Evolutionary conservation across 2,888 invertebrate genomes (phyloP).

Genomic region (Noctua janthina): DNA sequence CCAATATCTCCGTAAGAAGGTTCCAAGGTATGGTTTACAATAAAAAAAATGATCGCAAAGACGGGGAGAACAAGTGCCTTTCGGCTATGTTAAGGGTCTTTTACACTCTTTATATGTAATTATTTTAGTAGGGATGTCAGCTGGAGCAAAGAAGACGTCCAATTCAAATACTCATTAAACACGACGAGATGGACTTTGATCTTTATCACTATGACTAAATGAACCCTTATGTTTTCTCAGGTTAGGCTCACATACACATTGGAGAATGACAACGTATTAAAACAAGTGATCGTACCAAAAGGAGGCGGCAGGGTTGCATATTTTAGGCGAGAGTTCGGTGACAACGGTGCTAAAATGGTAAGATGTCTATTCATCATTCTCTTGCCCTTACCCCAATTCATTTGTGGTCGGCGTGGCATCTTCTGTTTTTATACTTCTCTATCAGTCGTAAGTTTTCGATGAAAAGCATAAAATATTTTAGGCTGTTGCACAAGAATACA

Average conservation of each 20-base stretch:
- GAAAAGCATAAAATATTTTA: neutral
- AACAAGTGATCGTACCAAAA: constrained; percentile 75
- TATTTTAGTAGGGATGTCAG: neutral
- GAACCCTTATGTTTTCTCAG: constrained; percentile 53
- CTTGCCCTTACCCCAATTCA: neutral
- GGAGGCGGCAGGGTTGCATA: constrained; percentile 75
- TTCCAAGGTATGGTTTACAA: too few species aligned
- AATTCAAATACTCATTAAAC: constrained; percentile 4
- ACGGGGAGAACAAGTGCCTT: too few species aligned
- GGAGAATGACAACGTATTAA: constrained; percentile 79
- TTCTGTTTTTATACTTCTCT: too few species aligned
- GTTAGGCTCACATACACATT: constrained; percentile 76
- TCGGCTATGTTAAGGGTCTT: too few species aligned
- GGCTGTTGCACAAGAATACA: too few species aligned
- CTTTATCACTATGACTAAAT: neutral
- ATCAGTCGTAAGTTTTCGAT: neutral
- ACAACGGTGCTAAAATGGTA: constrained; percentile 80
- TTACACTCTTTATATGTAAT: too few species aligned
- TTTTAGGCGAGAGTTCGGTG: constrained; percentile 80
- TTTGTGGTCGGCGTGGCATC: neutral
- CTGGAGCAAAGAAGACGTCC: neutral
- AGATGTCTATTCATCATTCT: constrained; percentile 20
- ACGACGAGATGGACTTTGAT: neutral
- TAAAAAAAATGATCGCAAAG: too few species aligned
- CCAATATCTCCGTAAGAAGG: too few species aligned